Evolutionary conservation across 2,797 vertebrate species (phyloP).

Genomic region (Chelon auratus): DNA sequence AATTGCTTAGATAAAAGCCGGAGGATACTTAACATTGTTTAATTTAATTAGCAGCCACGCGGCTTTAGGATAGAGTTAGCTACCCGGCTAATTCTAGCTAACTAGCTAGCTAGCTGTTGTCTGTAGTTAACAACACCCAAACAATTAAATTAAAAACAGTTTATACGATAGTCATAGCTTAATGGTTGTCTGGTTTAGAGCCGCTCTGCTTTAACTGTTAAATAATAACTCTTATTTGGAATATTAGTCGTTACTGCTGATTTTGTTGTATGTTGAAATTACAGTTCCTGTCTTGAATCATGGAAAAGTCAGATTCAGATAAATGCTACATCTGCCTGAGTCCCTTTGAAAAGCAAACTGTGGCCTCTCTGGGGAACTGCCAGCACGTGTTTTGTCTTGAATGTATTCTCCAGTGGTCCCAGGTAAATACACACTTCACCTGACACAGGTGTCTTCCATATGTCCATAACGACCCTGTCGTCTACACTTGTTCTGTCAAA

Average conservation of each 20-base stretch:
- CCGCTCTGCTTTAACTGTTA: no score
- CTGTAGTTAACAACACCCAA: neutral
- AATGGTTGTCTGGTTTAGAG: no score
- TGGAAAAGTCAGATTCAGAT: conserved; percentile 50
- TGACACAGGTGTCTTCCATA: neutral
- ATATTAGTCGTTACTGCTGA: no score
- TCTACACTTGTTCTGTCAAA: no score
- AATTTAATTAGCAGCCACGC: neutral
- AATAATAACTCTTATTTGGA: no score
- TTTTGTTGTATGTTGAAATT: no score
- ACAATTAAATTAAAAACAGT: no score
- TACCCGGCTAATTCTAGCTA: neutral
- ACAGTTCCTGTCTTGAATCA: no score
- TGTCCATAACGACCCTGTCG: no score
- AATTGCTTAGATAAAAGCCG: neutral
- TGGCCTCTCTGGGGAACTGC: conserved; percentile 88
- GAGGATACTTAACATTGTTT: neutral
- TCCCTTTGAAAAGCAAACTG: conserved; percentile 81
- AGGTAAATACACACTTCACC: conserved; percentile 71
- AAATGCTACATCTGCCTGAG: conserved; percentile 91
- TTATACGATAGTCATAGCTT: no score
- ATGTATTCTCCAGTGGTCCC: conserved; percentile 91
- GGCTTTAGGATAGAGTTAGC: neutral
- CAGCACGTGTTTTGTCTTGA: conserved; percentile 90
- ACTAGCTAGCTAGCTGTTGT: neutral